phyloP scores from a whole-genome alignment of 1,140 invertebrate species.

The Lerema accius region DNA sequence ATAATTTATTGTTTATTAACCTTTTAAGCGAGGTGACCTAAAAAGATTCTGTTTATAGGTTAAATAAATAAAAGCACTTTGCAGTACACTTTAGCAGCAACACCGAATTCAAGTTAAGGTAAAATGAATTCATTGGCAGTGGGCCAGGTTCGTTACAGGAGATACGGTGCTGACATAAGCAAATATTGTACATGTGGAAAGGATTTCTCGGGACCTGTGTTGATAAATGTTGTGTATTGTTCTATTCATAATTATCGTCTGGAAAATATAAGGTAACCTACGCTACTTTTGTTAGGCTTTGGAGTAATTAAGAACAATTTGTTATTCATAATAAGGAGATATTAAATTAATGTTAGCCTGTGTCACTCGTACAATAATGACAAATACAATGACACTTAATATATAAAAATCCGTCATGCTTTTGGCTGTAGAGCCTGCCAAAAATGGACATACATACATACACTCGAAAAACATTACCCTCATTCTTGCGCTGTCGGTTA shows the following conservation, averaged over 20 bases:
- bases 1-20: constrained; percentile 17
- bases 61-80: constrained; percentile 12
- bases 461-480: too few relatives aligned
- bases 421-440: too few relatives aligned
- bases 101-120: constrained; percentile 1
- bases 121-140: constrained; percentile 11
- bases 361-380: too few relatives aligned
- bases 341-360: too few relatives aligned
- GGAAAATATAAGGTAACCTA: too few relatives aligned
- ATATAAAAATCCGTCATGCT: too few relatives aligned
- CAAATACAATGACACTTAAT: too few relatives aligned
- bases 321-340: too few relatives aligned
- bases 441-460: too few relatives aligned
- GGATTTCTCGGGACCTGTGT: neutral
- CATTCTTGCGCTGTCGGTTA: too few relatives aligned
- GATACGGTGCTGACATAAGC: neutral
- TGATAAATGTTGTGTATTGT: neutral
- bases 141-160: constrained; percentile 6
- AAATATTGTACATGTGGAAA: neutral
- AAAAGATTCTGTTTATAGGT: constrained; percentile 6
- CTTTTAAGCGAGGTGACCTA: constrained; percentile 8
- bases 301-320: too few relatives aligned
- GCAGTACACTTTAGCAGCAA: constrained; percentile 2
- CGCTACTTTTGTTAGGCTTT: too few relatives aligned
- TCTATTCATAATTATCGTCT: neutral